These are phyloP conservation scores for Tanytarsus gracilentus DNA, from an alignment of 2,888 invertebrate genomes.

Conservation along the genomic window DNA sequence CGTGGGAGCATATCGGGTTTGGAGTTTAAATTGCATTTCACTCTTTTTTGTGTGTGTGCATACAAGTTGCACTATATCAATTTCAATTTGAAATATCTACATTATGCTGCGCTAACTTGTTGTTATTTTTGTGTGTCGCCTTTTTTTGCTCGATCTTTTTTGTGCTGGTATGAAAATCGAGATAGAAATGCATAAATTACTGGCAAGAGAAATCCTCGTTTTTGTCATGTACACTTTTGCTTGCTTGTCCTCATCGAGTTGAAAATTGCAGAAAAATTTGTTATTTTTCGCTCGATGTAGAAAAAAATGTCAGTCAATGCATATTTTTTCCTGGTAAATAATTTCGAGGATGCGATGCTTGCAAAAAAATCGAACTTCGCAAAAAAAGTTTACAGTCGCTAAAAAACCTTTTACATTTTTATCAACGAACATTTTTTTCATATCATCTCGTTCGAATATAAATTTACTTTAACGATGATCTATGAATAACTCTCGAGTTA, in stretches of 20 bases:
- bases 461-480: slow-evolving; percentile 11
- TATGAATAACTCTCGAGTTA: neutral
- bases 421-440: slow-evolving; percentile 3
- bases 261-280: neutral
- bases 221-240: neutral
- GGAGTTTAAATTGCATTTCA: slow-evolving; percentile 14
- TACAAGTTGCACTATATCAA: slow-evolving; percentile 5
- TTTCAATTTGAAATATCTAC: slow-evolving; percentile 27
- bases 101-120: slow-evolving; percentile 21
- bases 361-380: neutral
- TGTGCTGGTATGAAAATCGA: neutral
- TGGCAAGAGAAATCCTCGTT: neutral
- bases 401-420: neutral
- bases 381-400: no score
- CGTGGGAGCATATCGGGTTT: neutral
- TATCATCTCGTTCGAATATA: neutral
- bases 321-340: neutral
- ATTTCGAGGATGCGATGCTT: neutral
- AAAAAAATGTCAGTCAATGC: neutral
- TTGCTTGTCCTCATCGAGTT: neutral
- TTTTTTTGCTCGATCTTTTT: neutral
- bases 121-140: slow-evolving; percentile 10
- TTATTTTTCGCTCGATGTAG: neutral
- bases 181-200: slow-evolving; percentile 5
- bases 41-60: neutral